Conservation (phyloP, 2,888 invertebrate species). For the Crepidodera aurea region DNA sequence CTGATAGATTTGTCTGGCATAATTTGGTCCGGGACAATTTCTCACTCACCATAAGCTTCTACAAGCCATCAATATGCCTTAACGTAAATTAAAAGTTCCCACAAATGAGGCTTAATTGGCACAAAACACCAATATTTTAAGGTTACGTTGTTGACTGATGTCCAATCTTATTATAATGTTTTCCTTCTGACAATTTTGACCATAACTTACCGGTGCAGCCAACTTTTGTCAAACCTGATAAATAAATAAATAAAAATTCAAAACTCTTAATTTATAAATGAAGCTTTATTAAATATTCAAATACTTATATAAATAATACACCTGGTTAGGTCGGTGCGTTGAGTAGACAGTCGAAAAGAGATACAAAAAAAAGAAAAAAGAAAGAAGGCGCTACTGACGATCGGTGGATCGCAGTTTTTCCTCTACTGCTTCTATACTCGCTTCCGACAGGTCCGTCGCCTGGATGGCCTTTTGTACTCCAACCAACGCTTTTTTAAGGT, state of each 20-base stretch:
- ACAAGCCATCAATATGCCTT: too few species aligned
- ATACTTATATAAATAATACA: slow-evolving; percentile 63
- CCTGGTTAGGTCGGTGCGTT: slow-evolving; percentile 57
- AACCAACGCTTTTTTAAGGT: slow-evolving; percentile 95
- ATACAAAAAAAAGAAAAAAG: slow-evolving; percentile 30
- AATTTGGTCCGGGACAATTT: too few species aligned
- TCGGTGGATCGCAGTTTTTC: slow-evolving; percentile 94
- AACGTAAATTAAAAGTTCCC: too few species aligned
- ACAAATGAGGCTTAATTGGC: too few species aligned
- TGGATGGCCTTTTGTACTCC: slow-evolving; percentile 98
- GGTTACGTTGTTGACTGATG: too few species aligned
- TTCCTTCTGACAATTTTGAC: too few species aligned
- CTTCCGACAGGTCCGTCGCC: slow-evolving; percentile 94
- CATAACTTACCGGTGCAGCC: too few species aligned
- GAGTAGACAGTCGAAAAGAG: slow-evolving; percentile 54
- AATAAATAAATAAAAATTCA: neutral
- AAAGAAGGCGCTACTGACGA: slow-evolving; percentile 73
- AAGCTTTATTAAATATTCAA: slow-evolving; percentile 63
- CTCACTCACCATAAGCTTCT: too few species aligned
- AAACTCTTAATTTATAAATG: slow-evolving; percentile 57
- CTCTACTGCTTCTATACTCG: slow-evolving; percentile 91
- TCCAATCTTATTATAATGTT: too few species aligned
- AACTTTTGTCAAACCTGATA: too few species aligned
- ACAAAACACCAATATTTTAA: too few species aligned
- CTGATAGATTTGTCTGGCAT: too few species aligned